Conservation (phyloP, 2,888 invertebrate species). For the Sinohyriopsis cumingii region DNA sequence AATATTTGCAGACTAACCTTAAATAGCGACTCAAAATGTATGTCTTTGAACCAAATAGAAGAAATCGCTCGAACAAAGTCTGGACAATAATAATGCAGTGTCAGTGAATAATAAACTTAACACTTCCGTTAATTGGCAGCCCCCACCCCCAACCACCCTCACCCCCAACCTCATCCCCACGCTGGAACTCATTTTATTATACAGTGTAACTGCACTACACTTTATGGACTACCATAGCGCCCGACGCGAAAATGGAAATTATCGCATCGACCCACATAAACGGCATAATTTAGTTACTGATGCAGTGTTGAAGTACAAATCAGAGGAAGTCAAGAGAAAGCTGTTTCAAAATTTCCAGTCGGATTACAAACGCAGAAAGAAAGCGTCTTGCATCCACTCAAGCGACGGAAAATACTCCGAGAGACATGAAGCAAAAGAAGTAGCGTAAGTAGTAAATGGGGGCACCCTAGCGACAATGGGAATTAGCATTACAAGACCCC, state of each 20-base stretch:
- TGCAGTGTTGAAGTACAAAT: conserved; percentile 7
- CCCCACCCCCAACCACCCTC: too few relatives aligned
- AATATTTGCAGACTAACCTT: neutral
- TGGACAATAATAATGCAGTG: conserved; percentile 20
- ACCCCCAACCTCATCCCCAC: neutral
- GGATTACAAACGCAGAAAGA: conserved; percentile 4
- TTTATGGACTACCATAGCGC: conserved; percentile 19
- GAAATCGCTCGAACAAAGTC: neutral
- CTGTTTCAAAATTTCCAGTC: conserved; percentile 3
- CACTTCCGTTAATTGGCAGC: neutral
- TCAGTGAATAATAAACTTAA: neutral
- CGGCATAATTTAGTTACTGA: neutral
- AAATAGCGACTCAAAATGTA: neutral
- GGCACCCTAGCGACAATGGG: too few relatives aligned
- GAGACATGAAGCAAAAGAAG: too few relatives aligned
- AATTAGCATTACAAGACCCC: too few relatives aligned
- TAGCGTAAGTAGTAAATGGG: too few relatives aligned
- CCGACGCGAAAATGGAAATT: conserved; percentile 14
- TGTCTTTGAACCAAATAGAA: neutral
- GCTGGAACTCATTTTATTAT: conserved; percentile 10
- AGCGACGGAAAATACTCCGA: too few relatives aligned
- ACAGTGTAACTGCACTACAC: conserved; percentile 14
- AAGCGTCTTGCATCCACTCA: neutral
- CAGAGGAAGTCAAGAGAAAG: conserved; percentile 1
- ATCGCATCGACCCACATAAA: neutral